Evolutionary conservation across 2,113 vertebrate genomes (phyloP), one percentile per base, ranked within the genome.

Genomic region (Malurus elegans): DNA sequence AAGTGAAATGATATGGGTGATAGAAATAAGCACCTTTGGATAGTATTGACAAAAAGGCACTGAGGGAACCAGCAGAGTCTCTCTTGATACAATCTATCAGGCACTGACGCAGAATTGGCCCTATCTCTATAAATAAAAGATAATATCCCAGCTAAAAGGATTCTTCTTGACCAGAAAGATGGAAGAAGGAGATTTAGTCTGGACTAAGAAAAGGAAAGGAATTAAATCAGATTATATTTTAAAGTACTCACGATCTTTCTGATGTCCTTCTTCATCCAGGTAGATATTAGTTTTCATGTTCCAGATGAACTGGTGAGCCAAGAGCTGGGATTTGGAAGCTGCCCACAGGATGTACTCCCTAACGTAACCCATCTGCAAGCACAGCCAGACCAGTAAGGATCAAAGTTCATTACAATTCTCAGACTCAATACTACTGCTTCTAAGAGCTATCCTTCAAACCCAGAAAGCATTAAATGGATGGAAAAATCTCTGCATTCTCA

Each of bases 241-340:
- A 23, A 75, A 66, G 40, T 34, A 98, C 98, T 99, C 96, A 99
- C 99, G 98, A 88, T 99, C 99, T 97, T 99, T 99, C 82, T 99
- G 98, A 91, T 98, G 98, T 40, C 97, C 99, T 91, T 99, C 99
- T 88, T 99, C 99, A 32, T 99, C 99, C 66, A 99, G 90, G 95
- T 96, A 99, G 93, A 99, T 98, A 96, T 99, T 99, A 15, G 99
- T 99, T 96, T 99, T 99, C 99, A 99, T 99, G 97, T 99, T 99
- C 99, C 99, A 99, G 97, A 99, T 99, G 93, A 99, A 99, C 36
- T 99, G 99, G 93, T 99, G 99, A 57, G 99, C 99, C 96, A 99
- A 96, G 11, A 99, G 98, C 97, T 99, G 99, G 67, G 99, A 99
- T 95, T 98, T 99, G 94, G 99, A 97, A 54, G 99, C 99, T 3